Base-by-base conservation (phyloP, 2,113 vertebrate genomes). In the Petrocephalus zakoni region DNA sequence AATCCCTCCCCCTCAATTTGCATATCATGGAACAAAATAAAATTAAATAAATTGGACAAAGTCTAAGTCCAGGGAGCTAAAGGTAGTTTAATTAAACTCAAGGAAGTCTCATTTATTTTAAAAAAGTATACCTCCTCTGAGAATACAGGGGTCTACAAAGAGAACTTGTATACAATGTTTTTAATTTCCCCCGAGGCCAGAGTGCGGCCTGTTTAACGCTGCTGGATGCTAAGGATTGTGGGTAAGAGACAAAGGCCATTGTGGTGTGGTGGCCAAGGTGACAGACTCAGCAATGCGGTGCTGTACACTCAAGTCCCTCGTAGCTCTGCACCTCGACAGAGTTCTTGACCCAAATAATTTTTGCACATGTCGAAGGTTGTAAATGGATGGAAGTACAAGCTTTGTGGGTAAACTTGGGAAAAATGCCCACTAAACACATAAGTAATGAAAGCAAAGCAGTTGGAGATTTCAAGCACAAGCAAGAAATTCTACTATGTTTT, bases 131-230 rank as follows among this genome's bases (percentile, higher is more conserved):
- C 49, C 52, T 86, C 84, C 84, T 86, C 29, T 55, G 52, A 21
- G 84, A 86, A 34, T 34, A 29, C 25, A 55, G 29, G 6, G 52
- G 29, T 86, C 25, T 21, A 56, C 84, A 53, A 86, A 86, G 84
- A 17, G 84, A 86, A 86, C 22, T 86, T 55, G 52, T 86, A 56
- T 55, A 86, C 52, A 56, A 34, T 86, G 84, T 56, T 86, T 86
- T 86, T 86, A 86, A 86, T 86, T 86, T 86, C 84, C 84, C 51
- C 51, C 11, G 84, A 25, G 84, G 84, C 52, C 29, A 8, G 84
- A 55, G 17, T 4, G 29, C 7, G 29, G 52, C 51, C 51, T 19
- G 15, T 19, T 86, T 42, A 42, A 82, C 37, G 37, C 37, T 46
- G 37, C 5, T 19, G 15, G 8, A 68, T 22, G 42, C 37, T n/a